A percentile compares a stretch with the other conserved stretches of the same genome.
These are phyloP conservation scores for Drosophila nr. fundita DNA, from an alignment of 2,888 invertebrate species.

Conservation along the genomic window DNA sequence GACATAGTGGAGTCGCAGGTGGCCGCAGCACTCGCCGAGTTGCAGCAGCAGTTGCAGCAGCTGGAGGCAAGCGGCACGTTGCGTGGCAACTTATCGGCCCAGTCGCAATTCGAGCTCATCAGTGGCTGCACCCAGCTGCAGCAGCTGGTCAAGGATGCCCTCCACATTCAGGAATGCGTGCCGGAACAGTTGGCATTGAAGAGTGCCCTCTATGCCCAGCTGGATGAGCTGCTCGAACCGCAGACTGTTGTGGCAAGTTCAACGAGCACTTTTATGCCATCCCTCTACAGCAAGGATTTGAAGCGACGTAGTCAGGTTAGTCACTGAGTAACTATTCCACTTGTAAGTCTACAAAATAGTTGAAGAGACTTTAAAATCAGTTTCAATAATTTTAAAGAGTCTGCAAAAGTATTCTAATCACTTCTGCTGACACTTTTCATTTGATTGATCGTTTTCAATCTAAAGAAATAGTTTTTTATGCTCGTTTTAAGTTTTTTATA, in stretches of 20 bases:
- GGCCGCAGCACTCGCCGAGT: conserved; percentile 89
- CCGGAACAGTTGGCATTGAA: conserved; percentile 95
- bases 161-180: conserved; percentile 96
- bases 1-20: conserved; percentile 93
- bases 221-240: conserved; percentile 91
- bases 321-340: not conserved
- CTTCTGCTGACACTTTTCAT: not conserved
- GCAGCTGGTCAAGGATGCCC: conserved; percentile 90
- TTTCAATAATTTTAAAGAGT: not conserved
- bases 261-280: conserved; percentile 96
- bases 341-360: not conserved
- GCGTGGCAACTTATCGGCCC: conserved; percentile 90
- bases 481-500: too few species aligned
- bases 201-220: conserved; percentile 90
- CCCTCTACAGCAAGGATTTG: conserved; percentile 92
- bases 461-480: too few species aligned
- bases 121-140: conserved; percentile 89
- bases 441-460: not conserved
- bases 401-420: not conserved
- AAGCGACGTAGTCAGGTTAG: conserved; percentile 88
- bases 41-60: conserved; percentile 89
- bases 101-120: conserved; percentile 91
- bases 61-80: conserved; percentile 90
- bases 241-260: conserved; percentile 95
- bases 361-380: not conserved